phyloP scores from a whole-genome alignment of 1,140 invertebrate species.

The Platorchestia sp. region DNA sequence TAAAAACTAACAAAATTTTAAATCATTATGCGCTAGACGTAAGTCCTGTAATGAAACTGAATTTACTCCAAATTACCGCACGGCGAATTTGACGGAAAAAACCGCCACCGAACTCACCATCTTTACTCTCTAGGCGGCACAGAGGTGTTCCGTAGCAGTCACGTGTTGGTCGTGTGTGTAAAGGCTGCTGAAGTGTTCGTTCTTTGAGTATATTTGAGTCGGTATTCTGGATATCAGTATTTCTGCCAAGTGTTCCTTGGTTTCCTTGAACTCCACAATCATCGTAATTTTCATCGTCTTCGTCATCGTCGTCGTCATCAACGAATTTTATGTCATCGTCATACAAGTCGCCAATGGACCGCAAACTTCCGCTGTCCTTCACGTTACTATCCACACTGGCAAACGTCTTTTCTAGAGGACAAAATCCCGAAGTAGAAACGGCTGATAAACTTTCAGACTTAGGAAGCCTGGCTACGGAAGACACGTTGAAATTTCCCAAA shows the following conservation, averaged over 20 bases:
- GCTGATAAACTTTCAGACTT: neutral
- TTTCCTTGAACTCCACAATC: neutral
- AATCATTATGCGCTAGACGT: too few species aligned
- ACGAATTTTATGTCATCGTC: conserved; percentile 5
- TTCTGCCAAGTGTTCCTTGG: neutral
- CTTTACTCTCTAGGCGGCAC: neutral
- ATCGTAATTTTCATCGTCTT: neutral
- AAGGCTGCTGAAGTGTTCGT: neutral
- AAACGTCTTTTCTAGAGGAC: neutral
- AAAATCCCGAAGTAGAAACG: too few species aligned
- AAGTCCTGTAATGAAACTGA: too few species aligned
- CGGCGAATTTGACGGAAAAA: neutral
- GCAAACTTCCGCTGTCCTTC: neutral
- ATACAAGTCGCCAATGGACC: neutral
- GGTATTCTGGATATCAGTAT: neutral
- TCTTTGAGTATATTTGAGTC: neutral
- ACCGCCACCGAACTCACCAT: neutral
- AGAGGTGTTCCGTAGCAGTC: neutral
- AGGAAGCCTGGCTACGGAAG: neutral
- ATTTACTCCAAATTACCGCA: too few species aligned
- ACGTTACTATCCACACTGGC: neutral
- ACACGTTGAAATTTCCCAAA: neutral
- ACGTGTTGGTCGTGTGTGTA: neutral
- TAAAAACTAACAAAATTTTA: too few species aligned
- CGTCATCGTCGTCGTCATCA: conserved; percentile 13